Percentiles rank a stretch among this genome's conserved stretches.
Conservation (phyloP, 2,888 invertebrate species). For the Cistogaster globosa region DNA sequence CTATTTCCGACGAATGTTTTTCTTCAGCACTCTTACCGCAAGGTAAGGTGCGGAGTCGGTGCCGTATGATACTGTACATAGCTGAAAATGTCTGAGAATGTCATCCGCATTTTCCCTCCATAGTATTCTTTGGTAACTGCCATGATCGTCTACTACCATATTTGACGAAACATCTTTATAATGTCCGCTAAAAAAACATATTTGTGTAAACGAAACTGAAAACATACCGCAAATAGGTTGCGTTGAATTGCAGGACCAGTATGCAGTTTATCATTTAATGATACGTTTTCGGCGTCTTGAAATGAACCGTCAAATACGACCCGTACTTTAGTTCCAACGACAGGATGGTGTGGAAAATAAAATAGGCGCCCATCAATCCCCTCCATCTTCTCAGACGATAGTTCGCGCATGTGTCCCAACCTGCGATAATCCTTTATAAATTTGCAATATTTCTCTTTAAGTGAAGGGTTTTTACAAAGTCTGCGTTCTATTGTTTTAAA, state of each 20-base stretch:
- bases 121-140: too few species aligned
- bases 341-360: not conserved
- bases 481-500: not conserved
- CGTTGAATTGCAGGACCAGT: not conserved
- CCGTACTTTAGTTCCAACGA: not conserved
- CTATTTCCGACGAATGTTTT: too few species aligned
- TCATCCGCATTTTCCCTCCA: too few species aligned
- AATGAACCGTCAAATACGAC: conserved; percentile 10
- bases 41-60: too few species aligned
- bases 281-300: not conserved
- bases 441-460: not conserved
- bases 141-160: too few species aligned
- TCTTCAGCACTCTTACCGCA: too few species aligned
- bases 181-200: not conserved
- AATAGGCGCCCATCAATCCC: not conserved
- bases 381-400: not conserved
- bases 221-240: not conserved
- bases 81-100: too few species aligned
- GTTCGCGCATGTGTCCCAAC: too few species aligned
- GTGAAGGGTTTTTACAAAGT: too few species aligned
- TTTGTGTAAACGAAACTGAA: not conserved
- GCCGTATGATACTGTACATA: too few species aligned
- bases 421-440: not conserved
- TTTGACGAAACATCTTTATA: not conserved
- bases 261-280: not conserved